Base-by-base conservation (phyloP, 2,113 vertebrate species). In the Pedetes capensis region DNA sequence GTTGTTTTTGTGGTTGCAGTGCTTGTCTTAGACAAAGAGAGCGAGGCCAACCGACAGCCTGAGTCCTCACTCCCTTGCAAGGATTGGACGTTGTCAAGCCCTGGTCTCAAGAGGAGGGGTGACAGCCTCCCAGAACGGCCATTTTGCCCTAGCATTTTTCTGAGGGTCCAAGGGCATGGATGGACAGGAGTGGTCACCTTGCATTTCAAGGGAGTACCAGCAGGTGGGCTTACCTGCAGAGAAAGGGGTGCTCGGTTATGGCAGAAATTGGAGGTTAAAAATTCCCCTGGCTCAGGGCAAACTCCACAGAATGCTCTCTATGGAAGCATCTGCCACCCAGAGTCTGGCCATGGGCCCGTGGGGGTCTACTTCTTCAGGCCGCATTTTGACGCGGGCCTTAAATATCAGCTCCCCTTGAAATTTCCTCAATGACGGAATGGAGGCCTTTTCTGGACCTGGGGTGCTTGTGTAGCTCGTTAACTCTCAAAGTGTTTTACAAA, bases 401-500 rank as follows among this genome's bases (percentile, higher is more conserved):
- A 95, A 87, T 32, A 51, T 89, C 81, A 88, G 55, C 76, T 66
- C 61, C 39, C 37, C 13, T 64, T 82, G 53, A 83, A 66, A 44
- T 86, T 79, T 95, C 91, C 86, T 71, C 74, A 93, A 95, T 79
- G 95, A 95, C 51, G 2, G 94, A 96, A 95, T 92, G 81, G 96
- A 95, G 95, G 91, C 88, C 95, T 91, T 96, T 82, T 86, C 94
- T 93, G 68, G 64, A 95, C 91, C 82, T 0, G 23, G 87, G 96
- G 95, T 96, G 88, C 96, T 95, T 53, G 84, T 92, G 95, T 88
- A 91, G 96, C 96, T 97, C 29, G 23, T 95, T 96, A 96, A 96
- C 79, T 96, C 95, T 95, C 94, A 37, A 96, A 97, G 96, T 97
- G 97, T 97, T 97, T 97, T 87, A 97, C 92, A 97, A 97, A 97